Base-by-base conservation (phyloP, 2,797 vertebrate species). In the Gymnoscopelus microlampas region DNA sequence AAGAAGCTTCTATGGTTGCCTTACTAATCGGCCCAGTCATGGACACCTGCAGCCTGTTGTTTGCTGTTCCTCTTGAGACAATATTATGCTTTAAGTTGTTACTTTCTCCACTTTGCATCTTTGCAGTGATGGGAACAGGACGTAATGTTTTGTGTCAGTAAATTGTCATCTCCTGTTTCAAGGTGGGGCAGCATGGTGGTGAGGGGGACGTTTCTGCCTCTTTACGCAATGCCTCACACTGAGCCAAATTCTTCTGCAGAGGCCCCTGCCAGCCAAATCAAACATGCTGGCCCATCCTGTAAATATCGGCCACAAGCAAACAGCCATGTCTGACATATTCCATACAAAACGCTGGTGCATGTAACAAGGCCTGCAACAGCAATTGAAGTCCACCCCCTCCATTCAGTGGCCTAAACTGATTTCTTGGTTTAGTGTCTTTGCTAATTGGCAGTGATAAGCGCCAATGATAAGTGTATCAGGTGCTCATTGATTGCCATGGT, bases 131-230 rank as follows among this genome's bases (percentile, higher is more conserved):
- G 12, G 15, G 19, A 48, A 53, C 60, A 35, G 56, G 49, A 35
- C 19, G 54, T 23, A 26, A 70, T 58, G 61, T 67, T 62, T 51
- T 53, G 47, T 74, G 62, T 67, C 48, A 65, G 48, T 50, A 53
- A 58, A 65, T 53, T 71, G 74, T 67, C 50, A 65, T 69, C 44
- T 77, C 64, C 74, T 83, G 48, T 57, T 19, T 7, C n/a, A 15
- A 6, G n/a, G 50, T 9, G 14, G 15, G 39, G 8, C 7, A 9
- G 39, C 7, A 8, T 8, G 39, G 39, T 8, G 39, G 39, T 7
- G 39, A 7, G 15, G 51, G n/a, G 29, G 10, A 48, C 35, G 44
- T 48, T 35, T 32, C n/a, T n/a, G 13, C 14, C 19, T 48, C 32
- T 32, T 23, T 35, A 53, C 14, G 4, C 4, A 11, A 15, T 14